phyloP scores from a whole-genome alignment of 2,113 vertebrate species.

The Grammomys surdaster region DNA sequence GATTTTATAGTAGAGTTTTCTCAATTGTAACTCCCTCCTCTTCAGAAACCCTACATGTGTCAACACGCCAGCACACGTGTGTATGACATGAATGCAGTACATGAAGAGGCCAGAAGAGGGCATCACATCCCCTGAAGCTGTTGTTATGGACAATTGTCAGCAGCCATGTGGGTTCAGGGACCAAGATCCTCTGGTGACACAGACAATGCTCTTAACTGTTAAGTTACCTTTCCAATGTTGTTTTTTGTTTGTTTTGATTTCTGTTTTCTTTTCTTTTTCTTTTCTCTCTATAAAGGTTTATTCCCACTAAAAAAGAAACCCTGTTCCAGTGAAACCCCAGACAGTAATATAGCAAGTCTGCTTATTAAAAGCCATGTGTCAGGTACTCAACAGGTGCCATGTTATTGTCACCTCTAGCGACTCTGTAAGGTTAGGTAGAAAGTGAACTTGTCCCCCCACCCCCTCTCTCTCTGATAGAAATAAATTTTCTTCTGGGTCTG shows the following conservation, averaged over 20 bases:
- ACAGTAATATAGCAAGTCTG: not conserved
- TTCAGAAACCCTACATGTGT: too few relatives aligned
- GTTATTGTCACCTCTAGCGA: not conserved
- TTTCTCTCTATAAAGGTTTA: not conserved
- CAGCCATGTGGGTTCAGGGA: not conserved
- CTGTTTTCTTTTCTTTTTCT: not conserved
- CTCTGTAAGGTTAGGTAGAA: not conserved
- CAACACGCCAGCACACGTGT: not conserved
- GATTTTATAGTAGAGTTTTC: not conserved
- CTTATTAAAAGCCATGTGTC: not conserved
- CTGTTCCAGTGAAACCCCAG: not conserved
- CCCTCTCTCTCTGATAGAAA: not conserved
- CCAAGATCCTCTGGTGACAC: not conserved
- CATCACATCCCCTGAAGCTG: not conserved
- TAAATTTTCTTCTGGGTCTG: not conserved
- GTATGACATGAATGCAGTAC: not conserved
- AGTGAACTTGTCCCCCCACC: not conserved
- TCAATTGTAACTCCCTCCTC: not conserved
- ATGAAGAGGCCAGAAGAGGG: not conserved
- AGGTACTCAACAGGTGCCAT: not conserved
- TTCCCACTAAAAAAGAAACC: conserved; percentile 30
- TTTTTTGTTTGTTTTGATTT: not conserved
- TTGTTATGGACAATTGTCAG: not conserved
- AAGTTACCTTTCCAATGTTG: not conserved
- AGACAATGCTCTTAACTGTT: not conserved